Evolutionary conservation across 2,797 vertebrate species (phyloP).

Genomic region (Jordanella pulchra): DNA sequence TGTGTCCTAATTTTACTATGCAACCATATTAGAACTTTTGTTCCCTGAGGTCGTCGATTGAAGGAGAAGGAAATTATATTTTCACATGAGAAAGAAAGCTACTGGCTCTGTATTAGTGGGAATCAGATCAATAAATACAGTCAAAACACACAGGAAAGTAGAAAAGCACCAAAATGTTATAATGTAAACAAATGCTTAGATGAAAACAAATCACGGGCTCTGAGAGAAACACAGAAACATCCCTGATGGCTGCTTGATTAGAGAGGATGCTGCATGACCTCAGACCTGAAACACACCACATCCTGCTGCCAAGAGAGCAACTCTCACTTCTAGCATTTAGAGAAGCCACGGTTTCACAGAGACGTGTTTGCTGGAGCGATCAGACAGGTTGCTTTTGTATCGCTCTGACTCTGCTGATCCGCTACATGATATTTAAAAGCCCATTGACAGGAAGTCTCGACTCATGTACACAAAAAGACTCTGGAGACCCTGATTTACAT

Average conservation of each 20-base stretch:
- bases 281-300: slow-evolving; percentile 45
- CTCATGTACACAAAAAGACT: background rate
- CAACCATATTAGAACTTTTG: background rate
- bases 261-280: slow-evolving; percentile 58
- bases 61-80: slow-evolving; percentile 4
- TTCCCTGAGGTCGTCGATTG: background rate
- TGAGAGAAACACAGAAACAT: slow-evolving; percentile 51
- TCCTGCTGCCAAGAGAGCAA: slow-evolving; percentile 40
- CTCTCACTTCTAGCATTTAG: slow-evolving; percentile 45
- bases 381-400: background rate
- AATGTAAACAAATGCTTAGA: slow-evolving; percentile 48
- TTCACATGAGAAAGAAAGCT: background rate
- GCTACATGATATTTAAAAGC: slow-evolving; percentile 20
- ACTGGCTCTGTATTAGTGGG: background rate
- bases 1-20: background rate
- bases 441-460: background rate
- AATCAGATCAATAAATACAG: background rate
- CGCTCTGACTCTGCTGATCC: slow-evolving; percentile 10
- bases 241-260: slow-evolving; percentile 55
- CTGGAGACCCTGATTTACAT: background rate
- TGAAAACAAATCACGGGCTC: slow-evolving; percentile 49
- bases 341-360: slow-evolving; percentile 44
- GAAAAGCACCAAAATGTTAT: slow-evolving; percentile 21
- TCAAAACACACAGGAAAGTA: background rate
- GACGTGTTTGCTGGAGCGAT: slow-evolving; percentile 18